Base-by-base conservation (phyloP, 1,140 invertebrate genomes). In the Holcopasites calliopsidis region DNA sequence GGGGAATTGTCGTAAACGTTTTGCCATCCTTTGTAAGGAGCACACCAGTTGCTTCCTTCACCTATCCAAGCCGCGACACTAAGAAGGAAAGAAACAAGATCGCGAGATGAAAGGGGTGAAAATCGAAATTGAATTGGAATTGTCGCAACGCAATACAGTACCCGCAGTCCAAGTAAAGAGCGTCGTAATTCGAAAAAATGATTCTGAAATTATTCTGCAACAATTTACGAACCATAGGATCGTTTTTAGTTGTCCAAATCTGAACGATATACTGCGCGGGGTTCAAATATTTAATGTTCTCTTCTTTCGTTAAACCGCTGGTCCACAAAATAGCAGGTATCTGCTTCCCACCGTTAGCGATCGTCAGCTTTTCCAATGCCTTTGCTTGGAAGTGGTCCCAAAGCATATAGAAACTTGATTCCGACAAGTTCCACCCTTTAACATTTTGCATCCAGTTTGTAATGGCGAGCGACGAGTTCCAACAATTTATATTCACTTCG, bases 21-120 rank as follows among this genome's bases (percentile, higher is more conserved):
- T 89, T 97, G 96, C 97, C 97, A 97, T 3, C 95, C 95, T 87
- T 96, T 97, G 89, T 97, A 97, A 0, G 96, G 96, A 0, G 95
- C 93, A 88, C 96, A 97, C 97, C 96, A 97, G 87, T 97, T 97
- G 81, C 95, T 95, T 18, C 94, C 94, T 89, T 89, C 88, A 16
- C 93, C 93, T 38, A 94, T 86, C 93, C 93, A 94, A n/a, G 92
- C 92, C 54, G 89, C 90, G 74, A 91, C 93, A 65, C 92, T 93
- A 62, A 13, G 84, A 87, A n/a, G n/a, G n/a, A 68, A 77, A 77
- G 62, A 77, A 60, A 57, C 8, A 65, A 57, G 40, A 60, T 35
- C 49, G 38, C 11, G 58, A 40, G 10, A 10, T 64, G 23, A 61
- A 66, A 62, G 28, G 35, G 73, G 1, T 18, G 7, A n/a, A 33